Conservation (phyloP, 2,888 invertebrate genomes). For the Andrena marginata region DNA sequence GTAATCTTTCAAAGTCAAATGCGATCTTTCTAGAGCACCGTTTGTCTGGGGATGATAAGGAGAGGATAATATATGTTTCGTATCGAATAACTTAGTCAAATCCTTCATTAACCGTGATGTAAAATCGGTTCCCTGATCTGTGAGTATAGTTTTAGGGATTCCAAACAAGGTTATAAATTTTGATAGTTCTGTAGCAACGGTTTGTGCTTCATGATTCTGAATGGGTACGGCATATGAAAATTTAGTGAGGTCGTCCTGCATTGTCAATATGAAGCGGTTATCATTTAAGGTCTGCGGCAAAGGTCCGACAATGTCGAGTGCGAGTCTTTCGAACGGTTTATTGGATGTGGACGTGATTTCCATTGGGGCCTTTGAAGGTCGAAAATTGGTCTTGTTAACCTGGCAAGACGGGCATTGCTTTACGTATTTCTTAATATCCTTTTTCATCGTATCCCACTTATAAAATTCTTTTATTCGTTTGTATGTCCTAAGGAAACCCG, state of each 20-base stretch:
- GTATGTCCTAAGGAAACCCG: slow-evolving; percentile 21
- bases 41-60: slow-evolving; percentile 14
- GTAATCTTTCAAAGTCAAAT: slow-evolving; percentile 1
- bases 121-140: slow-evolving; percentile 28
- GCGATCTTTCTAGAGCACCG: too few species aligned
- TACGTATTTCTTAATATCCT: slow-evolving; percentile 15
- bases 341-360: slow-evolving; percentile 18
- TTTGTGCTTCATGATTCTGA: slow-evolving; percentile 19
- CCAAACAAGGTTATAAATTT: slow-evolving; percentile 28
- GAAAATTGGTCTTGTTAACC: slow-evolving; percentile 20
- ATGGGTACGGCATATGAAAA: slow-evolving; percentile 21
- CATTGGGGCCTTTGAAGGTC: slow-evolving; percentile 22
- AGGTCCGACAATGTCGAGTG: slow-evolving; percentile 14
- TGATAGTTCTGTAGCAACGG: slow-evolving; percentile 11
- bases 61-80: slow-evolving; percentile 16
- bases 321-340: slow-evolving; percentile 12
- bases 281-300: slow-evolving; percentile 23
- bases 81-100: slow-evolving; percentile 3
- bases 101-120: slow-evolving; percentile 17
- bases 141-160: slow-evolving; percentile 28
- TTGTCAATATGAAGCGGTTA: slow-evolving; percentile 19
- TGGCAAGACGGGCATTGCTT: slow-evolving; percentile 23
- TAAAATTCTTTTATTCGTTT: slow-evolving; percentile 24
- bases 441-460: slow-evolving; percentile 26
- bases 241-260: slow-evolving; percentile 33